phyloP scores from a whole-genome alignment of 30 jellyfish, hydroid and myxozoan genomes.

The Cassiopea xamachana region DNA sequence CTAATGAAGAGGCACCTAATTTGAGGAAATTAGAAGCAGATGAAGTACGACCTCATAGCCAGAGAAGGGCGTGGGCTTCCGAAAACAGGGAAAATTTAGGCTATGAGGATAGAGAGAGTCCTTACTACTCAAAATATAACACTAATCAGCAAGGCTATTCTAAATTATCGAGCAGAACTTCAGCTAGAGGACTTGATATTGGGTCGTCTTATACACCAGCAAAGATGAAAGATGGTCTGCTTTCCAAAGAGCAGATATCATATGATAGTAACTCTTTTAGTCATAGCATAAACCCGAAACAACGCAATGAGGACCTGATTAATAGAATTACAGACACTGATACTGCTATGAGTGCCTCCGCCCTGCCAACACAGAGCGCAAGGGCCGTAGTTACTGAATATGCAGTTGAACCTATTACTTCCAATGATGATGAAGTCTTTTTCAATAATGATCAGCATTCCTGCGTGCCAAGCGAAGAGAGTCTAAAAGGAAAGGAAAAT shows the following conservation, averaged over 20 bases:
- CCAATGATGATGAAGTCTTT: slow-evolving; percentile 24
- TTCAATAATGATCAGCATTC: background rate
- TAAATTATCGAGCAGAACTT: background rate
- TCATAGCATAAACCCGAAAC: no score
- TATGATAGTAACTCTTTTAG: no score
- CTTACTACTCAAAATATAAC: background rate
- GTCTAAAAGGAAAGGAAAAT: background rate
- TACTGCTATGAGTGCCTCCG: background rate
- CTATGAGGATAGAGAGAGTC: background rate
- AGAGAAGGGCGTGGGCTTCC: background rate
- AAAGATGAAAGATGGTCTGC: background rate
- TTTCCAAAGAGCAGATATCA: background rate
- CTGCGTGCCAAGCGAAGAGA: background rate
- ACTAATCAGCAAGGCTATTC: background rate
- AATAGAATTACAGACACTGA: background rate
- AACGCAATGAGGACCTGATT: no score
- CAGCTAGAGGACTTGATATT: background rate
- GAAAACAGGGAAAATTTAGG: background rate
- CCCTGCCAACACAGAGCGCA: background rate
- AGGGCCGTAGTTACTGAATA: slow-evolving; percentile 5
- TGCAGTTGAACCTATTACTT: background rate
- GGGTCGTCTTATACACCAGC: background rate
- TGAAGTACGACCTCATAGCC: background rate
- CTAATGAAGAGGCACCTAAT: background rate
- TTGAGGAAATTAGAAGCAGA: background rate